phyloP scores from a whole-genome alignment of 2,888 invertebrate genomes.

The Chymomyza procnemis region DNA sequence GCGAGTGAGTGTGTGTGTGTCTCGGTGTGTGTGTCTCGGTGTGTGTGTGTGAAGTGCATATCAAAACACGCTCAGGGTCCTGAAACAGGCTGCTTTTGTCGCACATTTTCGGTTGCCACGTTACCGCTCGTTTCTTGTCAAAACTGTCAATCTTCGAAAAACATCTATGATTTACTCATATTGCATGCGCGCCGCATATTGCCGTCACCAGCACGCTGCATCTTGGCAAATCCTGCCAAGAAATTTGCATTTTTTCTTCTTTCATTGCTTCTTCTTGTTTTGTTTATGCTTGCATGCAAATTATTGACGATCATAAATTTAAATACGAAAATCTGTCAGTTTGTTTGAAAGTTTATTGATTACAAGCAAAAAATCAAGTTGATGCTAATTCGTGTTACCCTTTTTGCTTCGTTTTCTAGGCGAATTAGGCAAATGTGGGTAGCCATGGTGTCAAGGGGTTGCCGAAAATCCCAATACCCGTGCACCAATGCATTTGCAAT shows the following conservation, averaged over 20 bases:
- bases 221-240: not conserved
- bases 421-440: constrained; percentile 58
- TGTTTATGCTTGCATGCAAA: not conserved
- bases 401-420: too few species aligned
- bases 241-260: not conserved
- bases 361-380: constrained; percentile 68
- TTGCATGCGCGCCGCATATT: constrained; percentile 29
- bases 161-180: constrained; percentile 46
- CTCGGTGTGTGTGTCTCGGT: too few species aligned
- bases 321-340: constrained; percentile 43
- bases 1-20: too few species aligned
- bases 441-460: constrained; percentile 54
- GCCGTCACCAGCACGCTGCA: not conserved
- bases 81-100: not conserved
- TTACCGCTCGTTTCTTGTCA: constrained; percentile 44
- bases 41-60: constrained; percentile 58
- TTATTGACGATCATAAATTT: not conserved
- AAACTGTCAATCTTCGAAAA: constrained; percentile 59
- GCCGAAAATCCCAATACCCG: constrained; percentile 46
- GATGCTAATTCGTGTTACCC: constrained; percentile 53
- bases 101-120: constrained; percentile 25
- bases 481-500: constrained; percentile 69
- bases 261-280: too few species aligned
- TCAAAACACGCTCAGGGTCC: constrained; percentile 53
- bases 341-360: constrained; percentile 52